Evolutionary conservation across 2,888 invertebrate species (phyloP).

Genomic region (Euplagia quadripunctaria): DNA sequence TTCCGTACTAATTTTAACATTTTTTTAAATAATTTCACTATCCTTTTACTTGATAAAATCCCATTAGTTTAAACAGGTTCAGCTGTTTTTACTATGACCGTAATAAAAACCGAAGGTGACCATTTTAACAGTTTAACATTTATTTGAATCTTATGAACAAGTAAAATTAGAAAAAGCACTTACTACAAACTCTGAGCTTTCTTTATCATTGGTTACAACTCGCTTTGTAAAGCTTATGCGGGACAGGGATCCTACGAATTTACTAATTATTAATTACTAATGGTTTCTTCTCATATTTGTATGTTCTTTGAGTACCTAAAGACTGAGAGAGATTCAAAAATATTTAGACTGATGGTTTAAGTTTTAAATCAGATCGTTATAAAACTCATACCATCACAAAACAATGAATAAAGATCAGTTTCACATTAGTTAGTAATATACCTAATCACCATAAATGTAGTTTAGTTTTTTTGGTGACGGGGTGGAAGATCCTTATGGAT

Average conservation of each 20-base stretch:
- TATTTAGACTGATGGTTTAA: neutral
- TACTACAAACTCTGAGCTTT: too few relatives aligned
- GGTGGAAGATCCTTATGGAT: too few relatives aligned
- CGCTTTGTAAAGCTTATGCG: too few relatives aligned
- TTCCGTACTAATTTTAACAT: neutral
- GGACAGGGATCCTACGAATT: neutral
- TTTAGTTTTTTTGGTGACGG: neutral
- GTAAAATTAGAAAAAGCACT: too few relatives aligned
- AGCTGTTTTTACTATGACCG: too few relatives aligned
- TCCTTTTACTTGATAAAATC: too few relatives aligned
- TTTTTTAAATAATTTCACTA: neutral
- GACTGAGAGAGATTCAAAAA: neutral
- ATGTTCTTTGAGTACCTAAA: neutral
- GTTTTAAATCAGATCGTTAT: neutral
- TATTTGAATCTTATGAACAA: too few relatives aligned
- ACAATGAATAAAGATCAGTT: neutral
- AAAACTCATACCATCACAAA: too few relatives aligned
- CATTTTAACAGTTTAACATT: too few relatives aligned
- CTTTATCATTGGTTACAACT: too few relatives aligned
- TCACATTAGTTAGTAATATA: neutral
- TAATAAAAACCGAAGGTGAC: too few relatives aligned
- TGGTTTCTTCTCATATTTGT: neutral
- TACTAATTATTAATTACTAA: neutral
- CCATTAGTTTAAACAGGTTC: too few relatives aligned
- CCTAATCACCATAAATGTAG: neutral